Evolutionary conservation across 1,140 invertebrate species (phyloP), one percentile per base, ranked within the genome.

Genomic region (Drosophila nebulosa): DNA sequence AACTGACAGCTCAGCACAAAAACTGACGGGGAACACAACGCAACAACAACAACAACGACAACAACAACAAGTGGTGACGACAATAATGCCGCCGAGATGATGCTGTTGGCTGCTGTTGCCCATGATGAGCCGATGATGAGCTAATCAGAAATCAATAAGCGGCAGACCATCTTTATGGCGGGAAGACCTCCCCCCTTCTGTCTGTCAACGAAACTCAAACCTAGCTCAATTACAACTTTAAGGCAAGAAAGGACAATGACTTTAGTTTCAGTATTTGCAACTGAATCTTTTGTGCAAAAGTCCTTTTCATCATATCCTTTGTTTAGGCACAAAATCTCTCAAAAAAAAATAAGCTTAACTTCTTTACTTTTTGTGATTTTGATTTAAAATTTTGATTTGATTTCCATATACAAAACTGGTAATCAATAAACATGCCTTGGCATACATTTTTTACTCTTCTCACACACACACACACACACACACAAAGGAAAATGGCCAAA

Each of bases 401-500:
- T 39, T 18, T 35, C 24, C 36, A 30, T 36, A 58, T 51, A 46
- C 2, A 30, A 32, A 30, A 57, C 16, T 53, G 36, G 64, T 24
- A 66, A 66, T 66, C 57, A 64, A 59, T 69, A 60, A 60, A 61
- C 21, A 59, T 65, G 57, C 35, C 46, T 50, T 60, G 63, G 56
- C 56, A 58, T 58, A 39, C 32, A 58, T 58, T 39, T 58, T 22
- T 12, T 18, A 12, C 32, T 42, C 36, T 16, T 6, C 4, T 39
- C 1, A 39, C 4, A 39, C 12, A 12, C 14, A 39, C 16, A 16
- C 14, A n/a, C 14, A 39, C 1, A 36, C 14, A 36, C 0, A 14
- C 3, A 36, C 7, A 14, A 4, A 4, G 9, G n/a, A n/a, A n/a
- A 36, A 36, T 22, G 32, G n/a, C 18, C 65, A 58, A 18, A 39